These are phyloP conservation scores for Agelas oroides DNA, from an alignment of 37 sponge, comb jelly and placozoan genomes.

Conservation along the genomic window DNA sequence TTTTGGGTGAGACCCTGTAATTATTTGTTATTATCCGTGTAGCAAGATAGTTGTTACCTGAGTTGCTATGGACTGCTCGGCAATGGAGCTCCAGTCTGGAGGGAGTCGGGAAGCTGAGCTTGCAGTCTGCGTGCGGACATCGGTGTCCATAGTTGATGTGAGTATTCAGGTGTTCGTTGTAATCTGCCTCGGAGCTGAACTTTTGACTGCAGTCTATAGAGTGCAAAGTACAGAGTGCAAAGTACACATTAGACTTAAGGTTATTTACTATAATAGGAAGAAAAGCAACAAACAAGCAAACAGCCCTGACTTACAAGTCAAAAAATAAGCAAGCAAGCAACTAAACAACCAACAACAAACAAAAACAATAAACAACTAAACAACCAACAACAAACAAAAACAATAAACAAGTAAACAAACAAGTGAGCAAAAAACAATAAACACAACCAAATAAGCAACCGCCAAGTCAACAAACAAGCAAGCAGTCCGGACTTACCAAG, in stretches of 20 bases:
- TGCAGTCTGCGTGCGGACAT: conserved; percentile 53
- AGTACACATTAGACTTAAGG: no score
- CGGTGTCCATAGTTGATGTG: conserved; percentile 67
- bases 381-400: no score
- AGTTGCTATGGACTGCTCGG: conserved; percentile 35
- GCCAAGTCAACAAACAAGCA: no score
- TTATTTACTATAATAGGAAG: background rate
- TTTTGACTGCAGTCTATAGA: conserved; percentile 63
- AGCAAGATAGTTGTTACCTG: no score
- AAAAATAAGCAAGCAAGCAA: no score
- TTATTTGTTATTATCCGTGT: no score
- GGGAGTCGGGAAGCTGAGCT: conserved; percentile 39
- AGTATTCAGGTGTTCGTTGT: conserved; percentile 63
- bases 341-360: no score
- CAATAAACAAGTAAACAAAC: no score
- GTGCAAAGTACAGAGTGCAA: background rate
- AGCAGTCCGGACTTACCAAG: conserved; percentile 52
- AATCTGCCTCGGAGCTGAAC: conserved; percentile 49
- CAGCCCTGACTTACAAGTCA: background rate
- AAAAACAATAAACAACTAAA: no score
- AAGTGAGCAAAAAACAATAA: no score
- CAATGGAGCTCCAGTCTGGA: conserved; percentile 61
- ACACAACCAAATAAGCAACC: no score
- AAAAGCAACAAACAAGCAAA: background rate
- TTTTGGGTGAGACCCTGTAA: no score